Evolutionary conservation across 1,140 invertebrate genomes (phyloP).

Genomic region (Eupristina koningsbergeri): DNA sequence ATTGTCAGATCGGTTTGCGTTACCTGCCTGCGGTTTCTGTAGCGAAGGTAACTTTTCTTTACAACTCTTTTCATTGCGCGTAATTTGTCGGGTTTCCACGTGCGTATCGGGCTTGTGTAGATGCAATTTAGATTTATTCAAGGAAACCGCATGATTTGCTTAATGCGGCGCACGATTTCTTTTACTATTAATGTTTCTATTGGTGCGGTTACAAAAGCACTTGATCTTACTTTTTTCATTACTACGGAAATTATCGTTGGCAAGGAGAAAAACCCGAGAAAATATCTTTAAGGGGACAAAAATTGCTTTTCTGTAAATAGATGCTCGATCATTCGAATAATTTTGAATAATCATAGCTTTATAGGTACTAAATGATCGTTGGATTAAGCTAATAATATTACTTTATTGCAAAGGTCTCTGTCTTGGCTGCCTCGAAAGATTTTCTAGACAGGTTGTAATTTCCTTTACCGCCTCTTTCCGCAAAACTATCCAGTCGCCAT

Average conservation of each 20-base stretch:
- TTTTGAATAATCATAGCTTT: not conserved
- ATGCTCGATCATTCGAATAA: not conserved
- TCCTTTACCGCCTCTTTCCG: not conserved
- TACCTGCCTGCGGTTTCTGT: not conserved
- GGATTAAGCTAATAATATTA: not conserved
- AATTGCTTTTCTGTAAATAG: too few species aligned
- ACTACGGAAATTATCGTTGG: too few species aligned
- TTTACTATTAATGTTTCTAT: not conserved
- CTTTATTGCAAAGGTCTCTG: not conserved
- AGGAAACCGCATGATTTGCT: not conserved
- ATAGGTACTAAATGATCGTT: not conserved
- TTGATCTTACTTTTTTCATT: too few species aligned
- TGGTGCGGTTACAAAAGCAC: too few species aligned
- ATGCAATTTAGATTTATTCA: not conserved
- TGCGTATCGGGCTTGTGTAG: not conserved
- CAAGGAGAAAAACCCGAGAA: too few species aligned
- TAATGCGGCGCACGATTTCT: not conserved
- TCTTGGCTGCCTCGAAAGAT: not conserved
- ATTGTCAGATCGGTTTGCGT: slow-evolving; percentile 14
- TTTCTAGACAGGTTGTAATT: not conserved
- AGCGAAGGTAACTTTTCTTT: not conserved
- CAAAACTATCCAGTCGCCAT: not conserved
- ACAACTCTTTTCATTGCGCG: not conserved
- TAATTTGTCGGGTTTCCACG: slow-evolving; percentile 4
- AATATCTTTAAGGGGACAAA: too few species aligned